Evolutionary conservation across 2,797 vertebrate species (phyloP), one percentile per base, ranked within the genome.

Genomic region (Myotis findleyi): DNA sequence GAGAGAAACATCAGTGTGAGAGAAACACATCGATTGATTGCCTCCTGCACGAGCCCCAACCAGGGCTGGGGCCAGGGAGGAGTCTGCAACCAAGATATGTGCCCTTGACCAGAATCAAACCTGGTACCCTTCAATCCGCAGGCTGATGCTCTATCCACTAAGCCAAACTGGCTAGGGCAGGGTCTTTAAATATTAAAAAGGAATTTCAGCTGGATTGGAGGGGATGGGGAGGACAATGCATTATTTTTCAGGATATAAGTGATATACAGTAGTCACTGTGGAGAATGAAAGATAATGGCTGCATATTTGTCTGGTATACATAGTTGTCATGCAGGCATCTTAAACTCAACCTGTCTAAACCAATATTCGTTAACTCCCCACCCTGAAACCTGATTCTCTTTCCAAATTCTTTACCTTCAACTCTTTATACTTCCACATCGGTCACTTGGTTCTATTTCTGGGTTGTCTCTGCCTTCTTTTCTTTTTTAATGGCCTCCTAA

Each of bases 351-450:
- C 71, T 93, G 72, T 94, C 66, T 91, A 38, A 93, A 69, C 76
- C 87, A 85, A 51, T 93, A 38, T 73, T 96, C 38, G 7, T 90
- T 86, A 80, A 80, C 38, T 91, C 30, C 72, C 33, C 1, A 0
- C 62, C 64, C 41, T 93, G 85, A 95, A 95, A 94, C 59, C 51
- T 16, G 44, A 85, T 82, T 94, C 59, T 92, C 57, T 80, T 91
- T 89, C 53, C 51, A 66, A 87, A 77, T 94, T 57, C 49, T 87
- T 95, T 91, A 75, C 62, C 72, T 94, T 93, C n/a, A 76, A 3
- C 14, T 82, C 49, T 88, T 93, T 44, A 53, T 81, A 87, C 68
- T 95, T 89, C 27, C 21, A 55, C 12, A 82, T 53, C 33, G 41
- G 57, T 91, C 76, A 47, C 2, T 87, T 5, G 27, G 55, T 91